Percentiles rank a stretch among this genome's conserved stretches.
Conservation (phyloP, 1,140 invertebrate genomes). For the Hetaerina americana region DNA sequence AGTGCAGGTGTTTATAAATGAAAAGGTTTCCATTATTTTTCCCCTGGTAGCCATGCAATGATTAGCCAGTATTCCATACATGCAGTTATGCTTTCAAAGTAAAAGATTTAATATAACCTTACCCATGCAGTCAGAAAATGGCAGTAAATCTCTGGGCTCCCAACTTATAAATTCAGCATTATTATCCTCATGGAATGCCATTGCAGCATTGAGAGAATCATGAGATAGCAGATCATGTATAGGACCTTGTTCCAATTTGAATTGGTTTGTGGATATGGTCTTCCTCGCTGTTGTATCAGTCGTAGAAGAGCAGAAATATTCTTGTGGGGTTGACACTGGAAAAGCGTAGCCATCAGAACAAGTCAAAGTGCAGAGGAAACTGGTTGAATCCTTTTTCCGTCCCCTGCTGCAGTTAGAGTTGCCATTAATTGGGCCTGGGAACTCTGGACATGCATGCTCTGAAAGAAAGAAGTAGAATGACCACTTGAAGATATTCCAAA, state of each 20-base stretch:
- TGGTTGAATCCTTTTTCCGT: conserved; percentile 17
- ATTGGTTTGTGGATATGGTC: too few relatives aligned
- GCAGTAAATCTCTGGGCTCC: background rate
- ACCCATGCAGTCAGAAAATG: background rate
- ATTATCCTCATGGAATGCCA: background rate
- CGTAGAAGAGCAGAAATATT: background rate
- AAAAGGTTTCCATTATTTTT: too few relatives aligned
- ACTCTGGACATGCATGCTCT: background rate
- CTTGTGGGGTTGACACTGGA: conserved; percentile 20
- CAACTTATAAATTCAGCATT: background rate
- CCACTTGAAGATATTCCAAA: too few relatives aligned
- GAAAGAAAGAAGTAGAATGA: too few relatives aligned
- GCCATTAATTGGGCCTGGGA: conserved; percentile 29
- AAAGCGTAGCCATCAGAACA: conserved; percentile 49
- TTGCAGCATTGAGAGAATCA: background rate
- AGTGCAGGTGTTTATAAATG: too few relatives aligned
- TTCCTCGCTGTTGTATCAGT: background rate
- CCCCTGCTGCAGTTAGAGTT: conserved; percentile 36
- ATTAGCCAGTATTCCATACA: too few relatives aligned
- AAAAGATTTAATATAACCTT: background rate
- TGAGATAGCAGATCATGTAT: too few relatives aligned
- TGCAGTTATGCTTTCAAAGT: too few relatives aligned
- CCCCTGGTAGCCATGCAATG: too few relatives aligned
- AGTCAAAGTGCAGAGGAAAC: conserved; percentile 37
- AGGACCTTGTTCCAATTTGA: too few relatives aligned